Evolutionary conservation across 2,888 invertebrate species (phyloP), one percentile per base, ranked within the genome.

Genomic region (Trissoscelio sp.): DNA sequence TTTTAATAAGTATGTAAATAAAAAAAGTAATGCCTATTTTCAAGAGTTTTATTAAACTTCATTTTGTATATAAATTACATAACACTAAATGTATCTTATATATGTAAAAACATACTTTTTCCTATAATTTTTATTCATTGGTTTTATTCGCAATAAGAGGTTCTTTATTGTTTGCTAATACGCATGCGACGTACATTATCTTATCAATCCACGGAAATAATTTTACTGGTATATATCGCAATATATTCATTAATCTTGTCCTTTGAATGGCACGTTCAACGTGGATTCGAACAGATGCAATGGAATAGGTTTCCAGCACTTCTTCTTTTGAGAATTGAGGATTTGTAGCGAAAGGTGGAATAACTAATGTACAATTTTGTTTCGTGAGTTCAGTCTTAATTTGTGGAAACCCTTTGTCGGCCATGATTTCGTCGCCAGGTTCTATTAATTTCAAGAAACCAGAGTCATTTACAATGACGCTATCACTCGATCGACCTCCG

Each of bases 381-480:
- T 34, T 34, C 11, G 9, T 9, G n/a, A 34, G 34, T 11, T 34
- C 34, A 3, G 34, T 24, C 6, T 6, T 3, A 24, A 24, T 24
- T 6, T 24, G 24, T 4, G 24, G 24, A 24, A 24, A 24, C 24
- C 24, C 24, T 24, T 24, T 24, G 6, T 24, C 24, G 3, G 24
- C 24, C 24, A 24, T 24, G 6, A 34, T 9, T 34, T 34, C 34
- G n/a, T 34, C 34, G 7, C 34, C 34, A 34, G 34, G 5, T 79
- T 53, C 51, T 28, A 53, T 53, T 12, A 53, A 53, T 12, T 24
- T 53, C 14, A 53, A 53, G 7, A 53, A 53, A 12, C 84, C 84
- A 34, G 72, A 73, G 58, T 85, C 83, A 60, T 85, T 85, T 6
- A 70, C 74, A 18, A 87, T 86, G 28, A 74, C 84, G 37, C 79